Conservation (phyloP, 1,140 invertebrate species). For the Ectropis grisescens region DNA sequence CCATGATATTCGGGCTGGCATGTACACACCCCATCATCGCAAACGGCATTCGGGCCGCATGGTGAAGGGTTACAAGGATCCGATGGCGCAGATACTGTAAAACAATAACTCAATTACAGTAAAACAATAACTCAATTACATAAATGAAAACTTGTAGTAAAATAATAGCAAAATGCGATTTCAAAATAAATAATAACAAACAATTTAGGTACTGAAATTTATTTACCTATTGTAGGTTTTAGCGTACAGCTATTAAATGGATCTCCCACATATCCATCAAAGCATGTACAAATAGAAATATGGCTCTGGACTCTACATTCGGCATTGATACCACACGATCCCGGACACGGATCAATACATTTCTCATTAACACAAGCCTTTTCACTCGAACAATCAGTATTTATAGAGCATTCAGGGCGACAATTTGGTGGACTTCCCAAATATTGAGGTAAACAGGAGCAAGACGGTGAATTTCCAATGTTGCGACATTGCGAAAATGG, state of each 20-base stretch:
- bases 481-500: constrained; percentile 79
- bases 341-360: constrained; percentile 84
- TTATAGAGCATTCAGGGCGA: constrained; percentile 79
- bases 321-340: constrained; percentile 81
- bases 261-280: constrained; percentile 78
- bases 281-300: constrained; percentile 79
- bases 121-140: constrained; percentile 12
- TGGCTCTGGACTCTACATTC: constrained; percentile 82
- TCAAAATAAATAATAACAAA: constrained; percentile 3
- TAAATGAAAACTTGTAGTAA: constrained; percentile 1
- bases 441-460: constrained; percentile 76
- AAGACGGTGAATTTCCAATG: constrained; percentile 74
- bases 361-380: constrained; percentile 81
- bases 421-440: constrained; percentile 82
- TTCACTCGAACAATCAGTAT: constrained; percentile 80
- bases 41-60: constrained; percentile 82
- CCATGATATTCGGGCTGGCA: constrained; percentile 81
- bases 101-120: constrained; percentile 23
- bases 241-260: constrained; percentile 74
- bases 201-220: constrained; percentile 8
- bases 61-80: constrained; percentile 74
- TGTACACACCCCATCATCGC: constrained; percentile 82
- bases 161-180: too few species aligned
- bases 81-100: constrained; percentile 41
- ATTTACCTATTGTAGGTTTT: constrained; percentile 61